A percentile compares a stretch with the other conserved stretches of the same genome.
Conservation (phyloP, 1,140 invertebrate species). For the Muscidifurax raptorellus region DNA sequence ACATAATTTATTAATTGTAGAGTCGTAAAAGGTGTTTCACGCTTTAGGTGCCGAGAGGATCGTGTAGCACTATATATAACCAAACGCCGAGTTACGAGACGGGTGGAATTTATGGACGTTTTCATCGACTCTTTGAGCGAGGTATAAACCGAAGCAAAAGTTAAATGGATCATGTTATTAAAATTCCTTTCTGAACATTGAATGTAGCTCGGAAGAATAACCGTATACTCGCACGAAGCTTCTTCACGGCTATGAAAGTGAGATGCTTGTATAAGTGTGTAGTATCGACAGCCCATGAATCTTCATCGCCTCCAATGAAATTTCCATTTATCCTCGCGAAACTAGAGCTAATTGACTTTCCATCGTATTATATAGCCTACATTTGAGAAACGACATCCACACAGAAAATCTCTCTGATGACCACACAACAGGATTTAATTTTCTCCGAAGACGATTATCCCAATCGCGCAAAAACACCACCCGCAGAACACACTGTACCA, state of each 20-base stretch:
- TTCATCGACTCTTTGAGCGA: not conserved
- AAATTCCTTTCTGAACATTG: not conserved
- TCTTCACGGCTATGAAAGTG: not conserved
- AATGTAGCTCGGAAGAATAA: not conserved
- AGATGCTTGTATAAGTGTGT: not conserved
- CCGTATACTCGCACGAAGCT: no score
- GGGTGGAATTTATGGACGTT: not conserved
- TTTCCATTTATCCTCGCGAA: conserved; percentile 12
- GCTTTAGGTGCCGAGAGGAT: not conserved
- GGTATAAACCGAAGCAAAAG: no score
- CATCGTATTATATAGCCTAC: not conserved
- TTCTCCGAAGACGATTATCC: not conserved
- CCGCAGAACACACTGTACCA: no score
- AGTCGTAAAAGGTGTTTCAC: not conserved
- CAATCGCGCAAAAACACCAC: not conserved
- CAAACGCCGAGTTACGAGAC: not conserved
- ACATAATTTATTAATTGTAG: not conserved
- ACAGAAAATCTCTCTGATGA: not conserved
- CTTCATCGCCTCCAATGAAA: not conserved
- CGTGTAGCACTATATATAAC: not conserved
- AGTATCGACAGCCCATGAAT: no score
- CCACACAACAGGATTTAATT: not conserved
- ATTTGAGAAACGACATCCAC: not conserved
- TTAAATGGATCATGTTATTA: not conserved
- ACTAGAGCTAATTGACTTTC: not conserved